Conservation (phyloP, 2,888 invertebrate genomes). For the Willowsia nigromaculata region DNA sequence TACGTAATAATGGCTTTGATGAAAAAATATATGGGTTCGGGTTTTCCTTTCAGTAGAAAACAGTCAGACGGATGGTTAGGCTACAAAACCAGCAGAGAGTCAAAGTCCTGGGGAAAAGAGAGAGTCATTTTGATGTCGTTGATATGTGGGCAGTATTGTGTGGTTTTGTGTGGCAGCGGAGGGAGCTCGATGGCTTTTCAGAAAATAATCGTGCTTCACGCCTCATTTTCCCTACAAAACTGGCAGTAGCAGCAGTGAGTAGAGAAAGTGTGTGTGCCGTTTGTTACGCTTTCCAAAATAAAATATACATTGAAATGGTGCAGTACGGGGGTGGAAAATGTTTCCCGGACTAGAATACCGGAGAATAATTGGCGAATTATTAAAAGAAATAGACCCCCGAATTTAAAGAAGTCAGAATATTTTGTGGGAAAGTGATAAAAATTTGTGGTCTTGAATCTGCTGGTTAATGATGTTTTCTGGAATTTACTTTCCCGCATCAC, state of each 20-base stretch:
- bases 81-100: too few relatives aligned
- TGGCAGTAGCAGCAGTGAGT: background rate
- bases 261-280: background rate
- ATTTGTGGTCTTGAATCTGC: background rate
- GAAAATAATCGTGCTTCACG: conserved; percentile 48
- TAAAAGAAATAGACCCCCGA: too few relatives aligned
- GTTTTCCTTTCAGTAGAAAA: background rate
- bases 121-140: background rate
- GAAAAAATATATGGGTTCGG: background rate
- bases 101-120: too few relatives aligned
- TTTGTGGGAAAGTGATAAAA: background rate
- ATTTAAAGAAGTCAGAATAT: too few relatives aligned
- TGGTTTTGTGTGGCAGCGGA: background rate
- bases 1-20: background rate
- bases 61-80: background rate
- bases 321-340: background rate
- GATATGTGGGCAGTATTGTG: conserved; percentile 6
- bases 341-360: background rate
- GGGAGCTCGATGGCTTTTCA: background rate
- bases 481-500: too few relatives aligned
- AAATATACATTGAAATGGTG: background rate
- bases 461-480: too few relatives aligned
- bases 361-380: too few relatives aligned
- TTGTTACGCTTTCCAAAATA: background rate
- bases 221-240: conserved; percentile 46